Conservation (phyloP, 2,888 invertebrate genomes). For the Scrobipalpa costella region DNA sequence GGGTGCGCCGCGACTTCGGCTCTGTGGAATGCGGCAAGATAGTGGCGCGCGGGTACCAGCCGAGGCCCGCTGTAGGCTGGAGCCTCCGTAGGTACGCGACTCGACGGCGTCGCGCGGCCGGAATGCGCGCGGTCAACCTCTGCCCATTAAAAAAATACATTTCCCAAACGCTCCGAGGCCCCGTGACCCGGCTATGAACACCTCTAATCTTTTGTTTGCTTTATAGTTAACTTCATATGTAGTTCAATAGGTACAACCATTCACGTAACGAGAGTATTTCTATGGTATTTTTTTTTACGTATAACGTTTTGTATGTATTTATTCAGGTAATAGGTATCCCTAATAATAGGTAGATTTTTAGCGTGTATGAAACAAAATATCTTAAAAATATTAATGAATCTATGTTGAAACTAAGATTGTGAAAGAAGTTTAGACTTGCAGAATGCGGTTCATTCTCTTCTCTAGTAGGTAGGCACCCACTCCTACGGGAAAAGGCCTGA, state of each 20-base stretch:
- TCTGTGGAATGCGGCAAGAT: slow-evolving; percentile 72
- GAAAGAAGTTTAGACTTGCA: too few relatives aligned
- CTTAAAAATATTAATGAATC: too few relatives aligned
- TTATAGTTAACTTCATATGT: slow-evolving; percentile 38
- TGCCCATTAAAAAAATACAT: slow-evolving; percentile 59
- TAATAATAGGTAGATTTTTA: neutral
- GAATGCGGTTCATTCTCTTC: too few relatives aligned
- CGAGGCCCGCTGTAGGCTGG: slow-evolving; percentile 61
- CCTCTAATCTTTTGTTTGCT: slow-evolving; percentile 45
- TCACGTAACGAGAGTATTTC: neutral
- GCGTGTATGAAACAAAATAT: too few relatives aligned
- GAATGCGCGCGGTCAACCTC: slow-evolving; percentile 64
- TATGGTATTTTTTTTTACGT: too few relatives aligned
- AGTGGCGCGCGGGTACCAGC: slow-evolving; percentile 66
- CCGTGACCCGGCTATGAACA: slow-evolving; percentile 34
- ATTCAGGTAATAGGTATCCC: too few relatives aligned
- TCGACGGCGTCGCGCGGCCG: slow-evolving; percentile 44
- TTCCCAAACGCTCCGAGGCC: slow-evolving; percentile 47
- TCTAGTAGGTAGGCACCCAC: too few relatives aligned
- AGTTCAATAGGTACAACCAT: slow-evolving; percentile 9
- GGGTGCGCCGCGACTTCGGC: slow-evolving; percentile 75
- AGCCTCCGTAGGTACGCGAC: slow-evolving; percentile 53
- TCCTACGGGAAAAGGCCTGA: too few relatives aligned
- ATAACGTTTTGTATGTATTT: too few relatives aligned
- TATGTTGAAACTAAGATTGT: too few relatives aligned